Base-by-base conservation (phyloP, 2,888 invertebrate genomes). In the Hypercompe scribonia region DNA sequence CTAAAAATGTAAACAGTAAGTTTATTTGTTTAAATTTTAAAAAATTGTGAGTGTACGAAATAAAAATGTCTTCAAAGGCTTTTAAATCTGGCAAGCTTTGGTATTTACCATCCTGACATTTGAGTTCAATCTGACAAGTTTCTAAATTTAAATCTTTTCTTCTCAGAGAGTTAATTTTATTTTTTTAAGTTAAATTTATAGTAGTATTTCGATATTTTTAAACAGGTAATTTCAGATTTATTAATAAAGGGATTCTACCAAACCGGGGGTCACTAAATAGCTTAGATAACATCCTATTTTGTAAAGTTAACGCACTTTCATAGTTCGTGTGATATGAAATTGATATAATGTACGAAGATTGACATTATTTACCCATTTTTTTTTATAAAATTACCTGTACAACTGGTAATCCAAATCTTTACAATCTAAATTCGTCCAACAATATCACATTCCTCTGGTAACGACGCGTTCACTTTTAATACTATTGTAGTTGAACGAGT, bases 311-410 rank as follows among this genome's bases (percentile, higher is more conserved):
- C 86, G 86, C 87, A 88, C 87, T 86, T 88, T 88, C 86, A 88
- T 87, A 84, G 87, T 88, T 85, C 90, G 88, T 87, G 84, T 94
- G 95, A 95, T 95, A 95, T 95, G 95, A 94, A 94, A 94, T 94
- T 93, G 94, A 94, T 95, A 94, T 93, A 87, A 90, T 88, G 87
- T 90, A 90, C 82, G 86, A 87, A 88, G 91, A 95, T 94, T 94
- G 94, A 95, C 94, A 91, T 93, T 90, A 91, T 91, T 93, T 93
- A 92, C 90, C 91, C 91, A 92, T 18, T 61, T 31, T 89, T 84
- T 79, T 64, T 81, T 78, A 81, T 84, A 81, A 77, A 82, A 88
- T 88, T 86, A 88, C 86, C 89, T 91, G 90, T 92, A 92, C 90
- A 91, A 81, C 77, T 83, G 87, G 74, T 81, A 85, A 87, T 84